Conservation (phyloP, 2,113 vertebrate species). For the Neotoma lepida region DNA sequence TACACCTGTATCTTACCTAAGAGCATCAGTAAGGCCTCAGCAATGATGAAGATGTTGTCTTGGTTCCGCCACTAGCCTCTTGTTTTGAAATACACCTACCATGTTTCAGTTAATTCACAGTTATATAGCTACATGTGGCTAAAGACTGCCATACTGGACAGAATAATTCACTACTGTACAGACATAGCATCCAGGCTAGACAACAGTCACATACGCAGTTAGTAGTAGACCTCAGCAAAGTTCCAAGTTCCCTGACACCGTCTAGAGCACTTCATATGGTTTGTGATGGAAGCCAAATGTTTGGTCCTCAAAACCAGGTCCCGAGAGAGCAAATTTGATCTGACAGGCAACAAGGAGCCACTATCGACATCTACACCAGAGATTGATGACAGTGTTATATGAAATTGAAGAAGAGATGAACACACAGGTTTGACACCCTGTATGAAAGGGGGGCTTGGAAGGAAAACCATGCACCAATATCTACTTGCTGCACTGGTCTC, state of each 20-base stretch:
- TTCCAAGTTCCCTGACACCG: background rate
- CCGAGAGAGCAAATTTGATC: background rate
- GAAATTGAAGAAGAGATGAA: background rate
- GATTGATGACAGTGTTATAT: background rate
- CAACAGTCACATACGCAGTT: background rate
- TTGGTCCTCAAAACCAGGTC: background rate
- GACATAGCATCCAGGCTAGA: background rate
- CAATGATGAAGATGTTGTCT: background rate
- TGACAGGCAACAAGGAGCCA: background rate
- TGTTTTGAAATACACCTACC: background rate
- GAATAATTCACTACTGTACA: background rate
- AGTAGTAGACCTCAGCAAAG: background rate
- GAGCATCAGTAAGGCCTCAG: background rate
- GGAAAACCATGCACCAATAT: background rate
- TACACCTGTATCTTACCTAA: background rate
- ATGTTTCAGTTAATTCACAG: background rate
- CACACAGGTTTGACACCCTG: background rate
- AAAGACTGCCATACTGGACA: background rate
- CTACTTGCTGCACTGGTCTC: slow-evolving; percentile 22
- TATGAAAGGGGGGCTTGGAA: background rate
- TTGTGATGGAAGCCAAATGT: background rate
- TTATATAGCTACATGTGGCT: background rate
- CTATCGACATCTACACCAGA: background rate
- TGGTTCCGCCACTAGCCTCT: background rate
- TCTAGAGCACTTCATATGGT: background rate